Evolutionary conservation across 2,113 vertebrate genomes (phyloP).

Genomic region (Hydrolagus affinis): DNA sequence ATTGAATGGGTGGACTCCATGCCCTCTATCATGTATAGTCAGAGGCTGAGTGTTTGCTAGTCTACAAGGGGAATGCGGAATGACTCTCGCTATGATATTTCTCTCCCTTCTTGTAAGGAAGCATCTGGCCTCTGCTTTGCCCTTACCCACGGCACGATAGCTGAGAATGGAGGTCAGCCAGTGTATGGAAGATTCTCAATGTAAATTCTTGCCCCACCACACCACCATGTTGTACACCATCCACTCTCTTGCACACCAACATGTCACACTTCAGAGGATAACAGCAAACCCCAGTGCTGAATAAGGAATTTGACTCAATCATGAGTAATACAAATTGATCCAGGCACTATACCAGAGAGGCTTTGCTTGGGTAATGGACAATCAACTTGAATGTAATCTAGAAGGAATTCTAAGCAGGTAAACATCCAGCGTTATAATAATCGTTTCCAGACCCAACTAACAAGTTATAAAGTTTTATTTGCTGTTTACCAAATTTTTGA

Average conservation of each 20-base stretch:
- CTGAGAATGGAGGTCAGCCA: not conserved
- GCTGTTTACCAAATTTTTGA: not conserved
- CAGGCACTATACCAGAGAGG: not conserved
- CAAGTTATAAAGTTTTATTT: not conserved
- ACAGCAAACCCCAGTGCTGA: not conserved
- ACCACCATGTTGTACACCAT: not conserved
- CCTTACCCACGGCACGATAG: not conserved
- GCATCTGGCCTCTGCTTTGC: not conserved
- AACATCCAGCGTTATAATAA: not conserved
- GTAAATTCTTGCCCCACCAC: not conserved
- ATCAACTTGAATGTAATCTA: not conserved
- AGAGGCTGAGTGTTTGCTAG: not conserved
- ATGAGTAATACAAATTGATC: not conserved
- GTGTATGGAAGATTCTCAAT: not conserved
- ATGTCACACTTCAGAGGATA: not conserved
- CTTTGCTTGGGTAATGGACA: not conserved
- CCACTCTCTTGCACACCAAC: too few relatives aligned
- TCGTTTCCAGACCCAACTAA: not conserved
- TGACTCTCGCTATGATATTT: not conserved
- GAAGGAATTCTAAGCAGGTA: not conserved
- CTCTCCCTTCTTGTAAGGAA: not conserved
- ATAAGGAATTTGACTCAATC: not conserved
- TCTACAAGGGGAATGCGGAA: not conserved
- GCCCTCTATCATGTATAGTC: too few relatives aligned
- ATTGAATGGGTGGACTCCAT: too few relatives aligned